Conservation (phyloP, 2,797 vertebrate genomes). For the Pangasius sanitwongsei region DNA sequence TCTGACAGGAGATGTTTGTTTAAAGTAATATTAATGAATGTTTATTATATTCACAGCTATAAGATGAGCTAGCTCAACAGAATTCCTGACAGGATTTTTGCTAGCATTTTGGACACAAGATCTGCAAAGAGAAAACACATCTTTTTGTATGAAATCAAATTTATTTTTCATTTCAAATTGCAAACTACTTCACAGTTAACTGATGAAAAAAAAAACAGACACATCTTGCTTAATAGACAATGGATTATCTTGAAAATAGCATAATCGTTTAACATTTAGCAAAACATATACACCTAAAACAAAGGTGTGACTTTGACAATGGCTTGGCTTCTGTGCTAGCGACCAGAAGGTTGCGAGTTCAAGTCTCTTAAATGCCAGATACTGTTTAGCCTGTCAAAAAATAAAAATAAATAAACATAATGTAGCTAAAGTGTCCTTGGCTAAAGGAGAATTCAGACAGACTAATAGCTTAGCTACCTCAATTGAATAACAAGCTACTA, state of each 20-base stretch:
- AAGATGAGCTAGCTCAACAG: background rate
- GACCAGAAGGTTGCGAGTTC: background rate
- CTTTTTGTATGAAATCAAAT: background rate
- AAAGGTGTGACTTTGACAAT: background rate
- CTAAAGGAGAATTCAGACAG: background rate
- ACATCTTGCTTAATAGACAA: background rate
- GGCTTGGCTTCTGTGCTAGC: background rate
- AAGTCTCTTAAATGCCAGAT: background rate
- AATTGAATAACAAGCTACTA: constrained; percentile 12
- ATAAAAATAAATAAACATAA: background rate
- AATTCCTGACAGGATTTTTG: background rate
- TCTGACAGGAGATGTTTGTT: background rate
- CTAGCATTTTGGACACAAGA: background rate
- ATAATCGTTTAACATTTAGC: background rate
- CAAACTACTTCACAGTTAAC: background rate
- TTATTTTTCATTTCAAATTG: background rate
- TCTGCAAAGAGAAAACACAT: background rate
- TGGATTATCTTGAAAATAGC: background rate
- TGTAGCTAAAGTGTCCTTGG: too few relatives aligned
- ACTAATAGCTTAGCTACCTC: background rate
- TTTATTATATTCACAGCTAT: background rate
- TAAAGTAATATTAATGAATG: background rate
- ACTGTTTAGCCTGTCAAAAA: background rate
- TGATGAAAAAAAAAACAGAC: background rate
- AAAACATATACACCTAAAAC: background rate